Evolutionary conservation across 2,113 vertebrate genomes (phyloP).

Genomic region (Desmodus rotundus): DNA sequence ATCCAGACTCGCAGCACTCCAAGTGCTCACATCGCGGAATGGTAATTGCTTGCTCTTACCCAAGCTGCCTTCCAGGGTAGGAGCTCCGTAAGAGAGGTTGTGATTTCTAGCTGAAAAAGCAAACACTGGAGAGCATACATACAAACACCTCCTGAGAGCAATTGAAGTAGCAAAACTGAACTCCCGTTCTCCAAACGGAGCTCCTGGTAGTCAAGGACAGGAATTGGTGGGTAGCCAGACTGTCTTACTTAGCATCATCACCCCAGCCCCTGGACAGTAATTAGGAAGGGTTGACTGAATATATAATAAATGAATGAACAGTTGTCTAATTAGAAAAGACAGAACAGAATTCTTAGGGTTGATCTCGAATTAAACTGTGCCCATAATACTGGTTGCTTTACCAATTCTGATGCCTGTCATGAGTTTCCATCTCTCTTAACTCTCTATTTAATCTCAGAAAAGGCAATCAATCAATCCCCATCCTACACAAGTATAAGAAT

Average conservation of each 20-base stretch:
- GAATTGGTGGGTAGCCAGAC: neutral
- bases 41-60: neutral
- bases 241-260: neutral
- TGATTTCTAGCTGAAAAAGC: neutral
- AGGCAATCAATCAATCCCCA: neutral
- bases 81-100: neutral
- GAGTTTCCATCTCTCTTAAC: neutral
- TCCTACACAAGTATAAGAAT: neutral
- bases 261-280: no score
- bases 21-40: no score
- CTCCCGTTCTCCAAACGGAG: neutral
- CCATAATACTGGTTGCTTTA: neutral
- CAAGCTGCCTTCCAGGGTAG: neutral
- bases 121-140: neutral
- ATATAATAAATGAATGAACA: neutral
- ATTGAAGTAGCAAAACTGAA: neutral
- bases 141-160: neutral
- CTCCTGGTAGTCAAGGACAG: neutral
- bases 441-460: neutral
- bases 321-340: neutral
- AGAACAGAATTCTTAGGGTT: neutral
- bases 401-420: neutral
- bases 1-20: fast-evolving
- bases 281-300: neutral
- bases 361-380: neutral